phyloP scores from a whole-genome alignment of 2,888 invertebrate species.

The Phengaris arion region DNA sequence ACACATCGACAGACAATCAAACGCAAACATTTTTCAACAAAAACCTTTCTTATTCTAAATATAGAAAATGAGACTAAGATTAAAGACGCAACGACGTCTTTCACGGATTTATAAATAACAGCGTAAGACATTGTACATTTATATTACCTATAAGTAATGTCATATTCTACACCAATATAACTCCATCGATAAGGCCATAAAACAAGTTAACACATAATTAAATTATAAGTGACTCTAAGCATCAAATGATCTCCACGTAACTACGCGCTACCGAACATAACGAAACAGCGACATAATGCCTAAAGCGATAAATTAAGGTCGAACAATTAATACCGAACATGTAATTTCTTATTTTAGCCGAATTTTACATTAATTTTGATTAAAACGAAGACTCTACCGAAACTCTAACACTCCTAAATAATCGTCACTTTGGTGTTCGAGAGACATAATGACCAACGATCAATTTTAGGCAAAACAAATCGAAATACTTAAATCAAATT shows the following conservation, averaged over 20 bases:
- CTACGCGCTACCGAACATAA: conserved; percentile 18
- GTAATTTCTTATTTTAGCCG: conserved; percentile 20
- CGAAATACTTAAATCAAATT: conserved; percentile 65
- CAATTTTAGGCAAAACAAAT: conserved; percentile 53
- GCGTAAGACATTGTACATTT: conserved; percentile 38
- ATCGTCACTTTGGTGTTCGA: conserved; percentile 58
- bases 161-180: conserved; percentile 30
- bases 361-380: conserved; percentile 23
- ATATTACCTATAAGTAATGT: conserved; percentile 31
- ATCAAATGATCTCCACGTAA: conserved; percentile 40
- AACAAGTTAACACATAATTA: conserved; percentile 54
- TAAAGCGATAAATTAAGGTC: conserved; percentile 15
- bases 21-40: conserved; percentile 31
- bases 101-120: conserved; percentile 33
- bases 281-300: neutral
- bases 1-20: conserved; percentile 2
- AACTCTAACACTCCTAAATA: conserved; percentile 27
- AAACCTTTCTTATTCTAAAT: conserved; percentile 38
- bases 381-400: conserved; percentile 25
- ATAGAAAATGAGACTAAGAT: conserved; percentile 38
- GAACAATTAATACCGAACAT: conserved; percentile 6
- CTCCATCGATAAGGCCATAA: conserved; percentile 57
- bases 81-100: conserved; percentile 29
- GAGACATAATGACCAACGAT: conserved; percentile 56
- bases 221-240: conserved; percentile 42